Base-by-base conservation (phyloP, 2,888 invertebrate species). In the Holacanthella duospinosa region DNA sequence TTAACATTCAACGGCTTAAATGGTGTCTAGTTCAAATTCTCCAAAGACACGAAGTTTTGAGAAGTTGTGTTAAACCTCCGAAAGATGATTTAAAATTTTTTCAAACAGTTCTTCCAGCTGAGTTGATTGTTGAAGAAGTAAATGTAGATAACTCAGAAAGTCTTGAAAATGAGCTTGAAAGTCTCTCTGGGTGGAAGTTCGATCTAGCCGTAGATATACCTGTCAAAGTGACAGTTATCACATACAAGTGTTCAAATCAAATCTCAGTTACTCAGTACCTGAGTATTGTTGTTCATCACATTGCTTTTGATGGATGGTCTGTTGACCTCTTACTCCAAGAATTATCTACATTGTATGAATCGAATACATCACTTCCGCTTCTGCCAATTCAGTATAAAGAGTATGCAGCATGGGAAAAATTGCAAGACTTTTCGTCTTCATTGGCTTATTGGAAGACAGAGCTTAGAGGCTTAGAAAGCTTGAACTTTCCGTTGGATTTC, bases 241-340 rank as follows among this genome's bases (percentile, higher is more conserved):
- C 6, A 26, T 26, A 53, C 21, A n/a, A 28, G 29, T 29, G 6
- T 28, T 26, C n/a, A 19, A 26, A 2, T 9, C 16, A 12, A 9
- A 19, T 19, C n/a, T 26, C 29, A 3, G 28, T 26, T 58, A 16
- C 12, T 58, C 25, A 43, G 24, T 43, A 26, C 21, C 48, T 48
- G 48, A 21, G 21, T 21, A 4, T 58, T 24, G 61, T 61, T 4
- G 59, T 61, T 29, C 61, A 61, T 27, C 61, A 61, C 57, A 61
- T 55, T 44, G 59, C 57, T 44, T 61, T 61, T 28, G 61, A 61
- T 43, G 61, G 61, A 26, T 36, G 61, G 56, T 61, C 61, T 36
- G 36, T 26, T 61, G 57, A 21, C 12, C 21, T 61, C 9, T 61
- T 57, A 16, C 56, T 4, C 2, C 3, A 25, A n/a, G 56, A 61